Conservation (phyloP, 1,140 invertebrate species). For the Drosophila aff. region DNA sequence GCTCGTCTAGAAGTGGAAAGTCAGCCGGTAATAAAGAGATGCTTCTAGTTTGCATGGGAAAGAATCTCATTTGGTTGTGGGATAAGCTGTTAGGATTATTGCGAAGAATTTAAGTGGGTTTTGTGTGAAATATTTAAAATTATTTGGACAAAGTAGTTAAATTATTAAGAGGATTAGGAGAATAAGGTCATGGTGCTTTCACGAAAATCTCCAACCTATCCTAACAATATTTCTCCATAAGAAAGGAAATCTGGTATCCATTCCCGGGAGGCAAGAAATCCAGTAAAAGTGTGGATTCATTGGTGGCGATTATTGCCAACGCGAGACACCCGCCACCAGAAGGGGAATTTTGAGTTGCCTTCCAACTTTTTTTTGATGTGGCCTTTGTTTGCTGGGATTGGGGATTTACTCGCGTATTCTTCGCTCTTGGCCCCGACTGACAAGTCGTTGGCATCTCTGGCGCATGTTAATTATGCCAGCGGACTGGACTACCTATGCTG, state of each 20-base stretch:
- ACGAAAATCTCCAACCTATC: background rate
- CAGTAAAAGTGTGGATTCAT: background rate
- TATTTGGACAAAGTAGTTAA: no score
- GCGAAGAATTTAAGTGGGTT: slow-evolving; percentile 1
- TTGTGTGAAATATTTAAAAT: background rate
- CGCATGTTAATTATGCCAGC: slow-evolving; percentile 78
- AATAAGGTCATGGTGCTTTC: no score
- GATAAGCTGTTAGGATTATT: background rate
- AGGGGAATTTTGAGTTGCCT: slow-evolving; percentile 4
- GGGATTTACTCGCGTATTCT: slow-evolving; percentile 32
- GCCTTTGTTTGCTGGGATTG: slow-evolving; percentile 42
- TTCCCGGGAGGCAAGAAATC: slow-evolving; percentile 6
- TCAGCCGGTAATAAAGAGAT: background rate
- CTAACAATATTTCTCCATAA: background rate
- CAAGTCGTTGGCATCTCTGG: slow-evolving; percentile 72
- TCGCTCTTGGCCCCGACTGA: slow-evolving; percentile 40
- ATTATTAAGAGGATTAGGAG: background rate
- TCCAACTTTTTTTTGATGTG: slow-evolving; percentile 6
- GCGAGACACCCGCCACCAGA: slow-evolving; percentile 58
- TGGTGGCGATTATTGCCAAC: slow-evolving; percentile 1
- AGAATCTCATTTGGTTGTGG: slow-evolving; percentile 22
- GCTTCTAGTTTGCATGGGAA: slow-evolving; percentile 23
- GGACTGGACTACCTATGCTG: slow-evolving; percentile 35
- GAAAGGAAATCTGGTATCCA: background rate
- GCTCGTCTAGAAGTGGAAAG: slow-evolving; percentile 18